Conservation (phyloP, 2,113 vertebrate species). For the Hyperopisus bebe region DNA sequence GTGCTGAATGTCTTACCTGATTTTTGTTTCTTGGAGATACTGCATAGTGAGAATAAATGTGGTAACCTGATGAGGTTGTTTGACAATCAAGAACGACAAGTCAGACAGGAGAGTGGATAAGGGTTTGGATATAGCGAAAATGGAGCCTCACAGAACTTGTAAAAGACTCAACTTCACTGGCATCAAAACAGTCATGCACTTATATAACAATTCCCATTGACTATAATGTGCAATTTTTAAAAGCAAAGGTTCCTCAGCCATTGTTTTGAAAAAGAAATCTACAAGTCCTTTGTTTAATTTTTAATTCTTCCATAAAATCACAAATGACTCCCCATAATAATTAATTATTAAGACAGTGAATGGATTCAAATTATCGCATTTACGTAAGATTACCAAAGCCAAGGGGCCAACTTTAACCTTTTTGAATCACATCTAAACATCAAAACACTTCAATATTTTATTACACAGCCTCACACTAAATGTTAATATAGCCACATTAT, state of each 20-base stretch:
- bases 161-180: not conserved
- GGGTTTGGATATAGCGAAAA: not conserved
- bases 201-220: not conserved
- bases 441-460: not conserved
- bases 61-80: not conserved
- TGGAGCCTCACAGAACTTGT: not conserved
- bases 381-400: not conserved
- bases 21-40: not conserved
- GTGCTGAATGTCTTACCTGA: not conserved
- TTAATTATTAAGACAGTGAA: not conserved
- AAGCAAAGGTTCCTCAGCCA: not conserved
- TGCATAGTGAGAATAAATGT: not conserved
- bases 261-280: not conserved
- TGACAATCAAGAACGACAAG: not conserved
- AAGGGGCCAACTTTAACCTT: not conserved
- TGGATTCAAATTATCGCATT: not conserved
- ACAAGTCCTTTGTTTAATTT: not conserved
- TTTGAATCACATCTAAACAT: not conserved
- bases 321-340: not conserved
- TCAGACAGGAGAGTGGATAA: not conserved
- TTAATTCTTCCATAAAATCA: not conserved
- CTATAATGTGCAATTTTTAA: not conserved
- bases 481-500: not conserved
- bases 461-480: not conserved
- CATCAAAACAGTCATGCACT: not conserved